Evolutionary conservation across 2,113 vertebrate species (phyloP), one percentile per base, ranked within the genome.

Genomic region (Reinhardtius hippoglossoides): DNA sequence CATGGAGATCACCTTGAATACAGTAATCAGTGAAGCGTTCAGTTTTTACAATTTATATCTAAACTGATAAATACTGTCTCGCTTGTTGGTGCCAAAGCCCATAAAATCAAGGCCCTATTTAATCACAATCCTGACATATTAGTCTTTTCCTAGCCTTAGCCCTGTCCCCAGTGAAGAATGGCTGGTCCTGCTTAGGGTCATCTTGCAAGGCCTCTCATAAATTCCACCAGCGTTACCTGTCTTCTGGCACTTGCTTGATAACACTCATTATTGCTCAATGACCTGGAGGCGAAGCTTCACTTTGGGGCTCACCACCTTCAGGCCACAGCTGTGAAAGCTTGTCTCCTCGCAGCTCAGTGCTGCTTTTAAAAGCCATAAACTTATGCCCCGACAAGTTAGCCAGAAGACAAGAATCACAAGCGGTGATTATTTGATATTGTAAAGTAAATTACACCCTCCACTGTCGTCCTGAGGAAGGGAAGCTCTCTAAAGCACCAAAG

Each of bases 151-250:
- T 78, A 74, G 72, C 87, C 80, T 85, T 76, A 83, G 80, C 58
- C 74, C 76, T 89, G 88, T 93, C 88, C 81, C 31, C 1, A 0
- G 57, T 92, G 87, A 93, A 76, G 81, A 89, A 91, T 87, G 61
- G 71, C 79, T 9, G 67, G 61, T 88, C 78, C 64, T 62, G 75
- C 83, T 83, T 72, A 40, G 81, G 88, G 91, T 92, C 88, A 91
- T 83, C 86, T 84, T 81, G 78, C 89, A 87, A 88, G 90, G 83
- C 89, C 85, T 57, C 86, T 88, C 86, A 90, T 93, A 91, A 93
- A 93, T 92, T 83, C 78, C 67, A 52, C 61, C 80, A 55, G 74
- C 24, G 78, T 86, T 88, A 87, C 89, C 85, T 84, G 81, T 92
- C 90, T 85, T 71, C 86, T 80, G 85, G 89, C 83, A 72, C 85